Percentiles rank a stretch among this genome's conserved stretches.
phyloP scores from a whole-genome alignment of 2,113 vertebrate genomes.

The Dissostichus mawsoni region DNA sequence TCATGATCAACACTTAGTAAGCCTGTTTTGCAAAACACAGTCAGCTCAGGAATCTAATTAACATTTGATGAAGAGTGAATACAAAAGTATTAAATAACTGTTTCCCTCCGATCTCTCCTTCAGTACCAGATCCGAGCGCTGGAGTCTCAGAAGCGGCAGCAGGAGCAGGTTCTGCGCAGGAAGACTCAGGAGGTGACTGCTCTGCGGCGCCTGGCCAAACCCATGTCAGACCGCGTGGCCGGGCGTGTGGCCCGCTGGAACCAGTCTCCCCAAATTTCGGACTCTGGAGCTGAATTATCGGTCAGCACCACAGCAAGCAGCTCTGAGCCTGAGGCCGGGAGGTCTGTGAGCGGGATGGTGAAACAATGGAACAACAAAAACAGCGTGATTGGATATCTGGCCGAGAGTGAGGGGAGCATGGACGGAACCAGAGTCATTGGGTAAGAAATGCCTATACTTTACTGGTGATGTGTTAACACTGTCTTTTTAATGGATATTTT shows the following conservation, averaged over 20 bases:
- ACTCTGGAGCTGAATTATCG: conserved; percentile 91
- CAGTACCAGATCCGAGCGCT: conserved; percentile 96
- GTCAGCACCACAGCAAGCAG: conserved; percentile 88
- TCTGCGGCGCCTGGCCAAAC: conserved; percentile 92
- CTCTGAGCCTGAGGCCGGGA: conserved; percentile 88
- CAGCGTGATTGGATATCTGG: conserved; percentile 88
- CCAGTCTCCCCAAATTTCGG: conserved; percentile 72
- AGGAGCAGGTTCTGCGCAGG: conserved; percentile 93
- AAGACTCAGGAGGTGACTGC: conserved; percentile 97
- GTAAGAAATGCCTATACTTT: conserved; percentile 36
- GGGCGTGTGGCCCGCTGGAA: conserved; percentile 84
- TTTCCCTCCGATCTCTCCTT: background rate
- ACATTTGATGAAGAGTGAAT: background rate
- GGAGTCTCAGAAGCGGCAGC: conserved; percentile 97
- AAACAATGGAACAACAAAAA: conserved; percentile 96
- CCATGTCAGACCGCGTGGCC: conserved; percentile 91
- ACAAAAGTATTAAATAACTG: background rate
- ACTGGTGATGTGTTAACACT: background rate
- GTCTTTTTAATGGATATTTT: background rate
- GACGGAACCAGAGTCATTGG: conserved; percentile 75
- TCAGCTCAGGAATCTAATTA: background rate
- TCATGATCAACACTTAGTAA: conserved; percentile 27
- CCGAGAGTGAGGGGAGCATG: conserved; percentile 78
- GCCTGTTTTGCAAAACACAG: conserved; percentile 17
- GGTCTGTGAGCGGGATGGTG: conserved; percentile 93